Percentiles rank a stretch among this genome's conserved stretches.
Conservation (phyloP, 2,888 invertebrate genomes). For the Zootermopsis nevadensis region DNA sequence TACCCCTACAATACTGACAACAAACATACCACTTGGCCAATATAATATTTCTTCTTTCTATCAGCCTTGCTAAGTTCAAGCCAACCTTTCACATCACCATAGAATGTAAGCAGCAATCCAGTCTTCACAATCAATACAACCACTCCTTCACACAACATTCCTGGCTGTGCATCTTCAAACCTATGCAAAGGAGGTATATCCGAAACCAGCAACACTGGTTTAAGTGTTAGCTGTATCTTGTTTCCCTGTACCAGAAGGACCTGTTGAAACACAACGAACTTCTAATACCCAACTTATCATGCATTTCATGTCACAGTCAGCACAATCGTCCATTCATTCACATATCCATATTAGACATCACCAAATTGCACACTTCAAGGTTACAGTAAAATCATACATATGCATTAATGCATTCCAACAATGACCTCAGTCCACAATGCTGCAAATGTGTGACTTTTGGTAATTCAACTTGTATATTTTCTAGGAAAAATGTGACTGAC, state of each 20-base stretch:
- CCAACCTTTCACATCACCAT: constrained; percentile 68
- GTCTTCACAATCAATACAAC: constrained; percentile 65
- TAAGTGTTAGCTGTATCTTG: constrained; percentile 73
- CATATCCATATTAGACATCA: too few species aligned
- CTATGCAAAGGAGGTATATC: constrained; percentile 66
- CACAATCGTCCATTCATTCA: too few species aligned
- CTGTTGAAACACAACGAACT: constrained; percentile 58
- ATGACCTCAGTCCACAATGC: too few species aligned
- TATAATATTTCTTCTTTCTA: constrained; percentile 48
- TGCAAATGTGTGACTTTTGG: too few species aligned
- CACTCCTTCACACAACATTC: constrained; percentile 69
- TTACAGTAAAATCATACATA: too few species aligned
- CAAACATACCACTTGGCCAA: constrained; percentile 71
- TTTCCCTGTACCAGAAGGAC: constrained; percentile 67
- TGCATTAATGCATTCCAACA: too few species aligned
- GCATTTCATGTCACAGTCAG: too few species aligned
- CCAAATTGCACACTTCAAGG: too few species aligned
- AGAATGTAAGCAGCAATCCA: constrained; percentile 71
- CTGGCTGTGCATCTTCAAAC: constrained; percentile 66
- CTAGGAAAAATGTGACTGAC: too few species aligned
- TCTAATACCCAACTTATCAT: too few species aligned
- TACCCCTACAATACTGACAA: too few species aligned
- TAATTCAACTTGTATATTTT: too few species aligned
- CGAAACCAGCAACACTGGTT: constrained; percentile 71
- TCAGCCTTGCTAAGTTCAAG: constrained; percentile 63